Conservation (phyloP, 2,888 invertebrate species). For the Iphiclides podalirius region DNA sequence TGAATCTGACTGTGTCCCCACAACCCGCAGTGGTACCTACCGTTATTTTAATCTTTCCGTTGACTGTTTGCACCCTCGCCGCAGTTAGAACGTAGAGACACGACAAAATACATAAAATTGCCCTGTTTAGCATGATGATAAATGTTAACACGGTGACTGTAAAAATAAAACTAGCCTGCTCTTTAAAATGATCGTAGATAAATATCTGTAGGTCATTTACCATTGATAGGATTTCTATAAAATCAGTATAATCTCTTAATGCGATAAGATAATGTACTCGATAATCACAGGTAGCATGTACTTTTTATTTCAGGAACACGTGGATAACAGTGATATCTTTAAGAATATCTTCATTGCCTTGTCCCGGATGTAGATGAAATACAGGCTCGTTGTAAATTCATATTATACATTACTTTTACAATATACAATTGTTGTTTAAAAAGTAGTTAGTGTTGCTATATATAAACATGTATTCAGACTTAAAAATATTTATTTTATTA, state of each 20-base stretch:
- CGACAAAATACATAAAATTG: background rate
- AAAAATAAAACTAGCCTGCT: background rate
- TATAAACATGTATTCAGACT: too few relatives aligned
- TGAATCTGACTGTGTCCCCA: slow-evolving; percentile 51
- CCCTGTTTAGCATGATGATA: background rate
- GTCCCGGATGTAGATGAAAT: too few relatives aligned
- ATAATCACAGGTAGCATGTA: slow-evolving; percentile 1
- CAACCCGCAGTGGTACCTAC: slow-evolving; percentile 60
- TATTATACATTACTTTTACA: too few relatives aligned
- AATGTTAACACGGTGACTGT: background rate
- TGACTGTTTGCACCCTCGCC: slow-evolving; percentile 38
- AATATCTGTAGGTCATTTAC: background rate
- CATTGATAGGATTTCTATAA: background rate
- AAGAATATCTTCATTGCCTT: too few relatives aligned
- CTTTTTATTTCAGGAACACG: too few relatives aligned
- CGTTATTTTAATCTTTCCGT: slow-evolving; percentile 59
- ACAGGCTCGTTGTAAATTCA: too few relatives aligned
- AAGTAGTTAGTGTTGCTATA: too few relatives aligned
- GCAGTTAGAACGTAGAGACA: background rate
- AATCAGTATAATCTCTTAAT: background rate
- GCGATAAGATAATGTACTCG: slow-evolving; percentile 10
- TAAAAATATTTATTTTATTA: too few relatives aligned
- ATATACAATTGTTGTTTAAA: too few relatives aligned
- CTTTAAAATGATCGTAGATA: background rate
- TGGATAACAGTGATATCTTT: background rate